Evolutionary conservation across 2,888 invertebrate genomes (phyloP), one percentile per base, ranked within the genome.

Genomic region (Agrilus biguttatus): DNA sequence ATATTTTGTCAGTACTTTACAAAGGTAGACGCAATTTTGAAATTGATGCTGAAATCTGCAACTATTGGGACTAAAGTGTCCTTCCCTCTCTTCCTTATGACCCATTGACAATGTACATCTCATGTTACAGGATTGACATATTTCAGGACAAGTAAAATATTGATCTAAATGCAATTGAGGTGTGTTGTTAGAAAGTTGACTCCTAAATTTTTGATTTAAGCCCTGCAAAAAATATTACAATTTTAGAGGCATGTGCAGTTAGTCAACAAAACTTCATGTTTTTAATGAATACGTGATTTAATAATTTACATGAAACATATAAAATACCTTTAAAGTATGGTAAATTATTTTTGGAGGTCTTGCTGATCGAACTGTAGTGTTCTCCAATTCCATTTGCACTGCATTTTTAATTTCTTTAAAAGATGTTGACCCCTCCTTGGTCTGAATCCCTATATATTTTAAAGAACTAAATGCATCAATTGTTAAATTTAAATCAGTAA

Each of bases 171-270:
- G 85, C 40, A 80, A 69, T 55, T 77, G 74, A 13, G 75, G 74
- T 14, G 75, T 65, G 34, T 71, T 63, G 47, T 74, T 74, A 38
- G 70, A 72, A 35, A 84, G 75, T 51, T 77, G 73, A 3, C 80
- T 80, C 52, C 74, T 79, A 57, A 84, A 85, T 62, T 83, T 83
- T 45, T 80, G 77, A 65, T 85, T 86, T 40, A 87, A 64, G 40
- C 69, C 69, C 76, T 76, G 55, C 37, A 64, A 60, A 36, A 36
- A 40, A 50, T 23, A 23, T 6, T 23, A 13, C 13, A 17, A 17
- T 4, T 17, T 17, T 4, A 17, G 17, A 17, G 17, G 6, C 21
- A 14, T 5, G 37, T 14, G 5, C 12, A 17, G 17, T 37, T 14
- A 4, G 17, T 17, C 4, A 17, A 17, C 14, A 37, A 37, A 19